These are phyloP conservation scores for Antrozous pallidus DNA, from an alignment of 2,797 vertebrate species.

Conservation along the genomic window DNA sequence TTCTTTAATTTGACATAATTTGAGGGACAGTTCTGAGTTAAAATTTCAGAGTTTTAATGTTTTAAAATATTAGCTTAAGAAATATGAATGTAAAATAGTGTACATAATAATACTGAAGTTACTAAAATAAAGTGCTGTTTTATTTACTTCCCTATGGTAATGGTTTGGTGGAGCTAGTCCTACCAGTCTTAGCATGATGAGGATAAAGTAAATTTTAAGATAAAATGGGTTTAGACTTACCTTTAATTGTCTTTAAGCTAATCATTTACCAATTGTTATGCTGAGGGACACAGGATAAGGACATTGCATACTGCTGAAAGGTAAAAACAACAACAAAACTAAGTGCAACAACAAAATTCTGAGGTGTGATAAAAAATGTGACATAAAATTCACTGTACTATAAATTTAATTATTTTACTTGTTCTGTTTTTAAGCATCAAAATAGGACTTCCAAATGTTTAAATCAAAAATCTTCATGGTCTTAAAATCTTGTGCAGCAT, in stretches of 20 bases:
- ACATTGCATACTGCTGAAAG: constrained; percentile 67
- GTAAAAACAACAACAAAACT: constrained; percentile 33
- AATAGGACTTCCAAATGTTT: neutral
- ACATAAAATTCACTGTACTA: neutral
- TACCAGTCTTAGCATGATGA: neutral
- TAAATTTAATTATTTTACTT: constrained; percentile 53
- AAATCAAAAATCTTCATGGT: neutral
- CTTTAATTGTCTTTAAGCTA: constrained; percentile 70
- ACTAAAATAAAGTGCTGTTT: neutral
- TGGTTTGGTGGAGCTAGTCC: neutral
- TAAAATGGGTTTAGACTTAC: constrained; percentile 63
- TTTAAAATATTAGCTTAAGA: neutral
- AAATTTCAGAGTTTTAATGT: constrained; percentile 11
- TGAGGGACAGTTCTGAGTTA: neutral
- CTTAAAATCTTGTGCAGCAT: neutral
- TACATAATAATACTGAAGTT: neutral
- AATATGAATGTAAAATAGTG: constrained; percentile 11
- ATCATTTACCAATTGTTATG: constrained; percentile 75
- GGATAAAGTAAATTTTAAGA: constrained; percentile 32
- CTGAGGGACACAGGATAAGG: constrained; percentile 66
- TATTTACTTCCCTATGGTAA: neutral
- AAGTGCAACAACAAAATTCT: neutral
- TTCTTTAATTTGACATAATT: constrained; percentile 25
- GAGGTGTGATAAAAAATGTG: constrained; percentile 46
- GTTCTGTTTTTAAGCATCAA: constrained; percentile 46